Evolutionary conservation across 2,888 invertebrate species (phyloP), one percentile per base, ranked within the genome.

Genomic region (Thera obeliscata): DNA sequence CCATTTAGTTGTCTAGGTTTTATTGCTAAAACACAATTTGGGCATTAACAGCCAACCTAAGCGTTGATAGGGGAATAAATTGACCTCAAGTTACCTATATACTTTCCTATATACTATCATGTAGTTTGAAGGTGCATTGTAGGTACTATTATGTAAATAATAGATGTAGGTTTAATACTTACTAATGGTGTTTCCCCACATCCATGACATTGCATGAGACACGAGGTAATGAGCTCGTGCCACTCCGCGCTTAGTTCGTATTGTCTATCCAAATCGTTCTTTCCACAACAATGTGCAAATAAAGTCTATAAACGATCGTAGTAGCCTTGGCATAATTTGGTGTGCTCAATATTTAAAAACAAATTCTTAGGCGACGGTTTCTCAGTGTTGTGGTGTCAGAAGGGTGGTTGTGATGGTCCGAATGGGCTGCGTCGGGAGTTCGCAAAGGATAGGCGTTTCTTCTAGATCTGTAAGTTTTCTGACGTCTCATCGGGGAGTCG

Each of bases 361-460:
- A 11, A 36, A 11, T 12, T 7, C 52, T 35, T 35, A 35, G 55
- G 46, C n/a, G 36, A 55, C n/a, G 7, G n/a, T 73, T 70, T 71
- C 52, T 61, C 73, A 68, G 68, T 76, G 61, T 70, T 76, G 61
- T 70, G 36, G 64, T 11, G 59, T 57, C 48, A 58, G 63, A 50
- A 58, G 35, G 33, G 72, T 71, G 74, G 67, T 38, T 77, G 81
- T 81, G 66, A 77, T 83, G 87, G 70, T 76, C 61, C 69, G 76
- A 66, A 93, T 93, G 93, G 93, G 93, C 72, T 91, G 92, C 72
- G 81, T 87, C 77, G 80, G 84, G 66, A 90, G 91, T 74, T 79
- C 87, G 36, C 83, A 82, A 58, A 83, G 83, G 71, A 75, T 82
- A 52, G 77, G 80, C 46, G 82, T 76, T 48, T 78, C 81, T 46